Conservation (phyloP, 2,113 vertebrate species). For the Syngnathoides biaculeatus region DNA sequence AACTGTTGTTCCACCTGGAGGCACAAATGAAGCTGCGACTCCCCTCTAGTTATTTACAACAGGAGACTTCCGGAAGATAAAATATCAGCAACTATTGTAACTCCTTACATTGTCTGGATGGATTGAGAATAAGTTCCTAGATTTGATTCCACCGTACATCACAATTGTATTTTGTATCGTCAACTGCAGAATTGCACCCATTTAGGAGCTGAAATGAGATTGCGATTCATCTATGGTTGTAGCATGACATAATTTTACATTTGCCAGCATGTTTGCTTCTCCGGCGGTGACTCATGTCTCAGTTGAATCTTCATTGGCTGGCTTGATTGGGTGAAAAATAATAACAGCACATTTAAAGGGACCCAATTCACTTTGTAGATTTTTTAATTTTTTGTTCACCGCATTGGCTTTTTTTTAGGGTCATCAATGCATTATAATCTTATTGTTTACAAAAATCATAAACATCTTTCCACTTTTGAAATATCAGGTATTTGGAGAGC, state of each 20-base stretch:
- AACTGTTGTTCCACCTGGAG: not conserved
- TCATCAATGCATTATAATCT: not conserved
- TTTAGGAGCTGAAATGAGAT: not conserved
- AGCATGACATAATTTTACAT: not conserved
- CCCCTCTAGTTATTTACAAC: not conserved
- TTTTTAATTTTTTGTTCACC: not conserved
- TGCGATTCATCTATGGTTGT: not conserved
- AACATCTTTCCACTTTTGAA: slow-evolving; percentile 9
- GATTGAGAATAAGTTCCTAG: not conserved
- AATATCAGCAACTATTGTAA: not conserved
- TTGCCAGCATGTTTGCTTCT: too few species aligned
- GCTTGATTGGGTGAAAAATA: not conserved
- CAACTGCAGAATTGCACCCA: not conserved
- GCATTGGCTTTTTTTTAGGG: not conserved
- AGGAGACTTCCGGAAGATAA: not conserved
- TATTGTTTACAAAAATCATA: not conserved
- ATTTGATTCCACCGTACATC: not conserved
- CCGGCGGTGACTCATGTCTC: not conserved
- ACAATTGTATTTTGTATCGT: not conserved
- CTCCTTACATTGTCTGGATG: not conserved
- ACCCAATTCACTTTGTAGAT: not conserved
- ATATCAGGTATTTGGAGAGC: slow-evolving; percentile 33
- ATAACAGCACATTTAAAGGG: not conserved
- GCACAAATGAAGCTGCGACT: not conserved
- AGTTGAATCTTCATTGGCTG: not conserved